Base-by-base conservation (phyloP, 2,113 vertebrate species). In the Thunnus maccoyii region DNA sequence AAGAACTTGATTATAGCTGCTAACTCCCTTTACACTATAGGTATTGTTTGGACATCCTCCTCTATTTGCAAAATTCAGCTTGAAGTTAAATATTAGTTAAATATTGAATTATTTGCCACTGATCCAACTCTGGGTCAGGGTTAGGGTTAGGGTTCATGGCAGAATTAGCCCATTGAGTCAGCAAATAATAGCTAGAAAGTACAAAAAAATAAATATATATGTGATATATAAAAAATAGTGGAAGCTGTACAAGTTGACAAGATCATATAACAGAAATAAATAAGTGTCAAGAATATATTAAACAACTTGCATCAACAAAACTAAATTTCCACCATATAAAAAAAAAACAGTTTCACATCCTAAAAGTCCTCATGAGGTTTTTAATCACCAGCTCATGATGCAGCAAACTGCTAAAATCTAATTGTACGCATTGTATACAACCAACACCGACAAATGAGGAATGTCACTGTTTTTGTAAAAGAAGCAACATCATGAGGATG, bases 51-150 rank as follows among this genome's bases (percentile, higher is more conserved):
- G 8, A 58, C 18, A 55, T 69, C 16, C 16, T 52, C 17, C 9
- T 58, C 44, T 41, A 46, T 60, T 65, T 22, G 18, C 15, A 51
- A 47, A 69, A 50, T 47, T 60, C 9, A 36, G 25, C 54, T n/a
- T 4, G 25, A 70, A 12, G 66, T 72, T 60, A 71, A 58, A 66
- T 54, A 61, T 66, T 73, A 46, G 58, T 36, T 30, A 36, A 56
- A 62, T 27, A 72, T 41, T 60, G 30, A 65, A 58, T 69, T 13
- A 44, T n/a, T 66, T 51, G 63, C 4, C 56, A 17, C 41, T 47
- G 17, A 20, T 55, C 22, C 22, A 22, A 22, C 22, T 22, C 22
- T 22, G 22, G 22, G 22, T 22, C 22, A 22, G 22, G 22, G 22
- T 22, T 22, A 22, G 22, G 22, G 22, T 22, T 22, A 22, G 22